These are phyloP conservation scores for Larimichthys polyactis DNA, from an alignment of 2,113 vertebrate genomes.

Conservation along the genomic window DNA sequence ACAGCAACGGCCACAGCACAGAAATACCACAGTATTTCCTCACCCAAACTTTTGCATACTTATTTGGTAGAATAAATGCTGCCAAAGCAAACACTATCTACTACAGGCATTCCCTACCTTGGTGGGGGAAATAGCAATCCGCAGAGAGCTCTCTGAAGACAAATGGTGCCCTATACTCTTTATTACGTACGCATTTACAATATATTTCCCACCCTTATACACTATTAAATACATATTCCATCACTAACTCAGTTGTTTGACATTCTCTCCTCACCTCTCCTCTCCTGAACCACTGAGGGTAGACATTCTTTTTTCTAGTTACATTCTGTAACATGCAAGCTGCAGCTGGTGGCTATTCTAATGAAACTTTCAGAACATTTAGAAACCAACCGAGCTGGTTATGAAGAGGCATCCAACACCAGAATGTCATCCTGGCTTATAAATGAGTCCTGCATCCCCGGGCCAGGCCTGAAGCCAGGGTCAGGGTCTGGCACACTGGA, in stretches of 20 bases:
- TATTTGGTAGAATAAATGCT: neutral
- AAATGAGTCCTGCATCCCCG: conserved; percentile 31
- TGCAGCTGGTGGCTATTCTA: conserved; percentile 52
- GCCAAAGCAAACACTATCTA: neutral
- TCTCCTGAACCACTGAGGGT: neutral
- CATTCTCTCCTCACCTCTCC: neutral
- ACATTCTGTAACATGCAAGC: conserved; percentile 22
- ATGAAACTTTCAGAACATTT: conserved; percentile 50
- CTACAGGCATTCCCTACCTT: neutral
- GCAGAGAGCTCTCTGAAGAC: neutral
- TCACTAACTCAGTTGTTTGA: neutral
- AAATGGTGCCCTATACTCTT: neutral
- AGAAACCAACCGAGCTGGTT: conserved; percentile 39
- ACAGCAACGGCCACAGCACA: conserved; percentile 16
- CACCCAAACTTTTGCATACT: neutral
- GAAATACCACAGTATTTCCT: conserved; percentile 25
- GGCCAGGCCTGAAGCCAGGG: conserved; percentile 48
- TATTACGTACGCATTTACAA: neutral
- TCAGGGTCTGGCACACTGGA: conserved; percentile 46
- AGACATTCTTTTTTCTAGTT: neutral
- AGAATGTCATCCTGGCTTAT: conserved; percentile 56
- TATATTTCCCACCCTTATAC: neutral
- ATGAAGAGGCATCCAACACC: conserved; percentile 33
- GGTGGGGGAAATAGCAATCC: neutral
- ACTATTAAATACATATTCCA: neutral